Percentiles rank a stretch among this genome's conserved stretches.
Evolutionary conservation across 2,797 vertebrate species (phyloP).

Genomic region (Syngnathus acus): DNA sequence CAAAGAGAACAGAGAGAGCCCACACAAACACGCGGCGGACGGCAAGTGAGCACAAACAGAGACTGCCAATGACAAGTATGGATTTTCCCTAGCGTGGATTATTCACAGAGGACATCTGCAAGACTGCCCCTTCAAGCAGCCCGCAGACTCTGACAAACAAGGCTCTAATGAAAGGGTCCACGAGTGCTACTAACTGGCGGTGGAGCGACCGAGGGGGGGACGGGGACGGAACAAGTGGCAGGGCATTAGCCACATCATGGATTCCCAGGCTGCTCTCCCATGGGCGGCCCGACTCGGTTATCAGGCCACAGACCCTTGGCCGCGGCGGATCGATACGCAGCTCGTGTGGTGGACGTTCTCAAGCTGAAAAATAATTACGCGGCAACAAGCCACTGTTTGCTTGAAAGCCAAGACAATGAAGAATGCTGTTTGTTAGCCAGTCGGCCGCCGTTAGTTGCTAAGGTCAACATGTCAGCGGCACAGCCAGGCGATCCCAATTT

Average conservation of each 20-base stretch:
- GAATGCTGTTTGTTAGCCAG: slow-evolving; percentile 43
- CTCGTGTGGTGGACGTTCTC: slow-evolving; percentile 58
- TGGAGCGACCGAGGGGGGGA: slow-evolving; percentile 43
- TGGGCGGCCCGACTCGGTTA: slow-evolving; percentile 57
- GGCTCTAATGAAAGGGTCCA: slow-evolving; percentile 62
- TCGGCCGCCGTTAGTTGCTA: slow-evolving; percentile 31
- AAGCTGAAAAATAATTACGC: slow-evolving; percentile 73
- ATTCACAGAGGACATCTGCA: slow-evolving; percentile 75
- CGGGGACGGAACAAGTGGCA: slow-evolving; percentile 65
- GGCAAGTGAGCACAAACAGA: slow-evolving; percentile 16
- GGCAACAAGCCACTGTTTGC: slow-evolving; percentile 58
- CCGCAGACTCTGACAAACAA: slow-evolving; percentile 52
- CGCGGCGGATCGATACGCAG: slow-evolving; percentile 59
- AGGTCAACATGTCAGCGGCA: slow-evolving; percentile 59
- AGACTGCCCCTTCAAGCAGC: slow-evolving; percentile 57
- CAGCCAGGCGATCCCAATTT: slow-evolving; percentile 44
- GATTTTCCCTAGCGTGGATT: slow-evolving; percentile 69
- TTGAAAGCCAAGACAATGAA: slow-evolving; percentile 45
- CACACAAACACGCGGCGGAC: slow-evolving; percentile 53
- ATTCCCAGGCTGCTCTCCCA: slow-evolving; percentile 65
- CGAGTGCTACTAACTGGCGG: slow-evolving; percentile 53
- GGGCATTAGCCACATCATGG: slow-evolving; percentile 73
- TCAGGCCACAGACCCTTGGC: slow-evolving; percentile 64
- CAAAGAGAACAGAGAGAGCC: slow-evolving; percentile 72
- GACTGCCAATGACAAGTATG: slow-evolving; percentile 73